phyloP scores from a whole-genome alignment of 2,797 vertebrate genomes.

The Anguilla anguilla region DNA sequence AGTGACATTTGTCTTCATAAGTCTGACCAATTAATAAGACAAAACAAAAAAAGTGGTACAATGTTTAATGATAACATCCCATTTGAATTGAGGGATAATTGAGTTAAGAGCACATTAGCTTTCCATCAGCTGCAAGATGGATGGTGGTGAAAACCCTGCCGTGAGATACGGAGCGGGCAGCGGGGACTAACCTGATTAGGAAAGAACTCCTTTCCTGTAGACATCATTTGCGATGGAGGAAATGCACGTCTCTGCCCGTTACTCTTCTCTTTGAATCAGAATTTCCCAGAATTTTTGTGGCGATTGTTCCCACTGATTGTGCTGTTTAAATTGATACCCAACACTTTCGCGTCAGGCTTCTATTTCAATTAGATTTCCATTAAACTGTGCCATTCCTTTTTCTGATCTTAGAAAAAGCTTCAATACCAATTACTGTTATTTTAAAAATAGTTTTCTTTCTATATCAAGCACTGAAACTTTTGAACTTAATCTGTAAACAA shows the following conservation, averaged over 20 bases:
- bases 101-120: constrained; percentile 61
- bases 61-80: constrained; percentile 57
- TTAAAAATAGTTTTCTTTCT: neutral
- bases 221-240: constrained; percentile 55
- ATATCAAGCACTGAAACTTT: too few relatives aligned
- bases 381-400: constrained; percentile 50
- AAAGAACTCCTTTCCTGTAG: constrained; percentile 62
- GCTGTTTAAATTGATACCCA: constrained; percentile 61
- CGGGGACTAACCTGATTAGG: constrained; percentile 57
- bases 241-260: constrained; percentile 52
- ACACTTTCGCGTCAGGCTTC: constrained; percentile 43
- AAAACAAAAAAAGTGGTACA: constrained; percentile 62
- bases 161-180: constrained; percentile 47
- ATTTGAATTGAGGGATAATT: constrained; percentile 54
- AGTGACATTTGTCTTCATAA: constrained; percentile 37
- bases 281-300: constrained; percentile 59
- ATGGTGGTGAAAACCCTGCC: constrained; percentile 42
- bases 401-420: constrained; percentile 14
- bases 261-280: constrained; percentile 47
- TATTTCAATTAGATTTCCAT: constrained; percentile 49
- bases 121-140: constrained; percentile 46
- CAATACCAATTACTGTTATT: neutral
- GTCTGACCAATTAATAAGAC: constrained; percentile 55
- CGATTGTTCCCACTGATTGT: constrained; percentile 61
- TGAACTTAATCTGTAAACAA: neutral